Conservation (phyloP, 2,113 vertebrate genomes). For the Corythornis madagascariensis region DNA sequence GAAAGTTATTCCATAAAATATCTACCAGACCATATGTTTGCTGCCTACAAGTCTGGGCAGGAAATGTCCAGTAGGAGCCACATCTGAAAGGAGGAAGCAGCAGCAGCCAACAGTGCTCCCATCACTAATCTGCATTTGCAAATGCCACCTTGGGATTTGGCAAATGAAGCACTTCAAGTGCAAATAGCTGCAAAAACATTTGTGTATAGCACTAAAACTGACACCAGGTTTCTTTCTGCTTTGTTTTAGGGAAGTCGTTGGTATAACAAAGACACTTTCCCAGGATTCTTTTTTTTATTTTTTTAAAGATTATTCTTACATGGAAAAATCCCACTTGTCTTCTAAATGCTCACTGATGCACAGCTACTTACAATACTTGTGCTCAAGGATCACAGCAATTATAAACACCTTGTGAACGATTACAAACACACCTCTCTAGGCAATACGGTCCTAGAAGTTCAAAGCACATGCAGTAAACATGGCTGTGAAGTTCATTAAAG, state of each 20-base stretch:
- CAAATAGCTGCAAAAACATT: constrained; percentile 51
- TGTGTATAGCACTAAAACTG: not conserved
- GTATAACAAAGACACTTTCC: not conserved
- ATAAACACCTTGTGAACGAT: not conserved
- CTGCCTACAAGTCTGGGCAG: constrained; percentile 59
- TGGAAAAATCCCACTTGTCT: not conserved
- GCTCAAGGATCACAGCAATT: not conserved
- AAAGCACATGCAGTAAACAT: not conserved
- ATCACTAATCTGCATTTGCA: constrained; percentile 59
- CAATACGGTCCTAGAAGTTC: constrained; percentile 17
- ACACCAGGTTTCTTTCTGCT: not conserved
- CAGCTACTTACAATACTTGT: not conserved
- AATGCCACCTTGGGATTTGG: constrained; percentile 42
- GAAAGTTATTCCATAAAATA: constrained; percentile 44
- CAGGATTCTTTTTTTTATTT: not conserved
- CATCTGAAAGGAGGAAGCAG: constrained; percentile 34
- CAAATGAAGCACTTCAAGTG: constrained; percentile 48
- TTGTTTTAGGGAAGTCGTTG: not conserved
- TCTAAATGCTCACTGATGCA: not conserved
- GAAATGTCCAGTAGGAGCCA: constrained; percentile 44
- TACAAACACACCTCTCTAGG: not conserved
- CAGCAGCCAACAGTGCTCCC: constrained; percentile 26
- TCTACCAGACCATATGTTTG: constrained; percentile 46
- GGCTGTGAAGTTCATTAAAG: constrained; percentile 17
- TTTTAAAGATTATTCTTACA: not conserved